Percentiles rank a stretch among this genome's conserved stretches.
Evolutionary conservation across 1,140 invertebrate species (phyloP).

Genomic region (Teleopsis dalmanni): DNA sequence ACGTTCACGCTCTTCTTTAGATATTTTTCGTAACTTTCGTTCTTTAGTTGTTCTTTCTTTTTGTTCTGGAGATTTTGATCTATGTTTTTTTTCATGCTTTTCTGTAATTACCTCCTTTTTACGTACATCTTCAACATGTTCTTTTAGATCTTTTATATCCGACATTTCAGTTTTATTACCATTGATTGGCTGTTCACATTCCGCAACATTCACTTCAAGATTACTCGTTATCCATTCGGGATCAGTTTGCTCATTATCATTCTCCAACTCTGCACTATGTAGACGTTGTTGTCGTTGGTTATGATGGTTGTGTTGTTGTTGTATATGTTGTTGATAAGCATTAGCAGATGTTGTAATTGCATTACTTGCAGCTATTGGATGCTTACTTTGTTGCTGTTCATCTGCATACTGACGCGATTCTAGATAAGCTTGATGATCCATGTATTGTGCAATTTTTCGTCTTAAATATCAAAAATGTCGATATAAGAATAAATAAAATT

Average conservation of each 20-base stretch:
- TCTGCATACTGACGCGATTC: conserved; percentile 29
- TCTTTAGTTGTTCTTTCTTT: too few species aligned
- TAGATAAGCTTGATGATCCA: conserved; percentile 29
- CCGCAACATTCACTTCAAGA: conserved; percentile 10
- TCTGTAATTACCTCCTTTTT: too few species aligned
- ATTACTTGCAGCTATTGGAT: conserved; percentile 32
- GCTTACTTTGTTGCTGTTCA: conserved; percentile 16
- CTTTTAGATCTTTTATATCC: conserved; percentile 1
- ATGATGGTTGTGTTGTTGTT: conserved; percentile 29
- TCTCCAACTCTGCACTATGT: neutral
- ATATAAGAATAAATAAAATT: neutral
- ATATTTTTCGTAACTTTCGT: neutral
- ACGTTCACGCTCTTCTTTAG: neutral
- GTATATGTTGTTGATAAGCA: conserved; percentile 24
- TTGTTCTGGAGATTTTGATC: too few species aligned
- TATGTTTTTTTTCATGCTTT: too few species aligned
- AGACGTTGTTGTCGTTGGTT: conserved; percentile 20
- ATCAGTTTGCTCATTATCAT: conserved; percentile 7
- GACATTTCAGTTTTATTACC: neutral
- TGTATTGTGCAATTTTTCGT: conserved; percentile 33
- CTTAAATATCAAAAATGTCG: conserved; percentile 12
- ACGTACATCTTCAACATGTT: neutral
- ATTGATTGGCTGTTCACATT: neutral
- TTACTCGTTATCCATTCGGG: conserved; percentile 14
- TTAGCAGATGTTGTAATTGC: conserved; percentile 25